Evolutionary conservation across 2,797 vertebrate genomes (phyloP).

Genomic region (Sebastes flavidus): DNA sequence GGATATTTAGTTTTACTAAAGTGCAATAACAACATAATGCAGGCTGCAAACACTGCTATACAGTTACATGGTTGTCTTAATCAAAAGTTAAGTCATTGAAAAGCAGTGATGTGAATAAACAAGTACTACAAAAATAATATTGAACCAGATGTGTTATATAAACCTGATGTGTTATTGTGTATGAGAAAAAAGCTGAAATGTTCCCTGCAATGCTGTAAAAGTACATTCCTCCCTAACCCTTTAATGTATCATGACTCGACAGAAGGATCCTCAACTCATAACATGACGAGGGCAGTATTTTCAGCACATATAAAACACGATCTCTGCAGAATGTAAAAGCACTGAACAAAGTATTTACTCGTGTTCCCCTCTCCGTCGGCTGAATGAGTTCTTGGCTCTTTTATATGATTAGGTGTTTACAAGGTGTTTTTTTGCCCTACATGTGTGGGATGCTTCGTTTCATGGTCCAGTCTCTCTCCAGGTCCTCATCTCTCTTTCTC

Average conservation of each 20-base stretch:
- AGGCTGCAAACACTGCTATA: conserved; percentile 66
- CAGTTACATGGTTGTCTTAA: conserved; percentile 27
- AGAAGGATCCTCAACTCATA: conserved; percentile 23
- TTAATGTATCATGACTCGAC: not conserved
- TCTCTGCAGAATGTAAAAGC: conserved; percentile 55
- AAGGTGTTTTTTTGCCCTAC: conserved; percentile 32
- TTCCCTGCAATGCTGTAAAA: conserved; percentile 57
- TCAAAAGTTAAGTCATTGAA: conserved; percentile 32
- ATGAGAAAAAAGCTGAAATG: conserved; percentile 49
- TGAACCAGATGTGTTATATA: conserved; percentile 35
- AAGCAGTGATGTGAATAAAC: conserved; percentile 44
- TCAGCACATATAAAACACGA: conserved; percentile 63
- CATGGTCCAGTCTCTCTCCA: conserved; percentile 39
- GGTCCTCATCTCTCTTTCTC: conserved; percentile 34
- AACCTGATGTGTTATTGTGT: conserved; percentile 49
- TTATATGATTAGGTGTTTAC: conserved; percentile 13
- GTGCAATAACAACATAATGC: conserved; percentile 68
- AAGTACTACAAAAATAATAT: conserved; percentile 69
- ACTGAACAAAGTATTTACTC: conserved; percentile 28
- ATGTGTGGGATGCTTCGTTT: conserved; percentile 52
- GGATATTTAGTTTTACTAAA: conserved; percentile 56
- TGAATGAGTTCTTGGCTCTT: conserved; percentile 25
- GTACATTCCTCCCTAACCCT: conserved; percentile 56
- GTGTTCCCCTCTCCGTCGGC: conserved; percentile 9
- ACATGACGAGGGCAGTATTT: conserved; percentile 36